A percentile compares a stretch with the other conserved stretches of the same genome.
phyloP scores from a whole-genome alignment of 2,113 vertebrate species.

The Oceanites oceanicus region DNA sequence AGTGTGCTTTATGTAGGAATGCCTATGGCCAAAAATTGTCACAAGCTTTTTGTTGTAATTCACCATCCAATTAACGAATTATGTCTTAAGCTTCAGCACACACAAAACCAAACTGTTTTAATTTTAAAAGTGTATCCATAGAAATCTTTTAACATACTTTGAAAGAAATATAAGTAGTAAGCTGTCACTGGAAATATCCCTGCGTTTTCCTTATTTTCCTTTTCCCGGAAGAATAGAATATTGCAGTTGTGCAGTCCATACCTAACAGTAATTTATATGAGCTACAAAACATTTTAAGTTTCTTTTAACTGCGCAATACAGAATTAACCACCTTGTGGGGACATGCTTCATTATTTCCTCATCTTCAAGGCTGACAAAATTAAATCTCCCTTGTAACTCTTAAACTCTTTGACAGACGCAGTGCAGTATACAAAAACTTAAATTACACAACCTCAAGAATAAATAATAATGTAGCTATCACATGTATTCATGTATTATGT shows the following conservation, averaged over 20 bases:
- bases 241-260: neutral
- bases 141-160: neutral
- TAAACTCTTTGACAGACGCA: neutral
- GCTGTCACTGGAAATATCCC: neutral
- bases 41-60: conserved; percentile 22
- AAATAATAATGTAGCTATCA: neutral
- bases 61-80: neutral
- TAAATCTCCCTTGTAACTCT: conserved; percentile 19
- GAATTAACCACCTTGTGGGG: neutral
- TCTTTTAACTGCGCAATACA: neutral
- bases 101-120: neutral
- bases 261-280: neutral
- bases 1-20: neutral
- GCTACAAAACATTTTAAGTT: neutral
- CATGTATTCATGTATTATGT: neutral
- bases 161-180: neutral
- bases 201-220: neutral
- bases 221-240: neutral
- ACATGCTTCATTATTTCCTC: conserved; percentile 15
- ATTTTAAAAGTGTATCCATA: neutral
- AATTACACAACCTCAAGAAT: neutral
- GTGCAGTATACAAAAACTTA: neutral
- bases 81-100: neutral
- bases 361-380: conserved; percentile 17
- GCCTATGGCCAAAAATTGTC: conserved; percentile 4